phyloP scores from a whole-genome alignment of 92 coral and sea anemone genomes.

The Zoanthus sansibaricus region DNA sequence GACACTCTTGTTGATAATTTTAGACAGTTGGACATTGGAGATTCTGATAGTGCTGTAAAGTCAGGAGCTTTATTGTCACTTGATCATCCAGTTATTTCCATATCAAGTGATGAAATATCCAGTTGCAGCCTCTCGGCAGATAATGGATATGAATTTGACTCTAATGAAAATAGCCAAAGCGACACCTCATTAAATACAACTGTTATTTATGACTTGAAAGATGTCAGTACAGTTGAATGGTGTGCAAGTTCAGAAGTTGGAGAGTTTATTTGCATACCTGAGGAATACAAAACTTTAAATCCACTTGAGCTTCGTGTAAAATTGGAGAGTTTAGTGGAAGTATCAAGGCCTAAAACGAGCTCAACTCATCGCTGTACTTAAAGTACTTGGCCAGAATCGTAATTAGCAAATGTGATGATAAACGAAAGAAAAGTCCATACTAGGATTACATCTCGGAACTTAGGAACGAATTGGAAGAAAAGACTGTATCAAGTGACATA shows the following conservation, averaged over 20 bases:
- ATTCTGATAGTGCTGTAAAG: background rate
- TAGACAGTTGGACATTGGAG: slow-evolving; percentile 10
- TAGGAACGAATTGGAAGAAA: too few species aligned
- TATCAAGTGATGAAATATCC: background rate
- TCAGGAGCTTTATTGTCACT: background rate
- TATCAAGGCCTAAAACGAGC: slow-evolving; percentile 83
- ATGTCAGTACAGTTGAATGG: slow-evolving; percentile 62
- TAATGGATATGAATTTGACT: background rate
- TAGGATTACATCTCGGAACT: too few species aligned
- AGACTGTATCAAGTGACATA: too few species aligned
- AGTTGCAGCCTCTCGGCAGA: background rate
- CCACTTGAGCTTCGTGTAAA: slow-evolving; percentile 55
- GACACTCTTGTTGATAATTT: slow-evolving; percentile 60
- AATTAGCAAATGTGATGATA: slow-evolving; percentile 49
- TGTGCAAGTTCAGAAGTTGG: slow-evolving; percentile 35
- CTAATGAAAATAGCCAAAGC: background rate
- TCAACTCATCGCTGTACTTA: slow-evolving; percentile 74
- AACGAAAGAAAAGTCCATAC: too few species aligned
- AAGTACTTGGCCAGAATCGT: slow-evolving; percentile 71
- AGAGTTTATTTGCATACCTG: slow-evolving; percentile 65
- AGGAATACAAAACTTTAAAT: slow-evolving; percentile 14
- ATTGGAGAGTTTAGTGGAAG: slow-evolving; percentile 64
- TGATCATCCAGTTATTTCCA: background rate
- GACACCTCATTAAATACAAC: slow-evolving; percentile 63
- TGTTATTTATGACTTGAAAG: slow-evolving; percentile 89